Evolutionary conservation across 2,113 vertebrate genomes (phyloP).

Genomic region (Brienomyrus brachyistius): DNA sequence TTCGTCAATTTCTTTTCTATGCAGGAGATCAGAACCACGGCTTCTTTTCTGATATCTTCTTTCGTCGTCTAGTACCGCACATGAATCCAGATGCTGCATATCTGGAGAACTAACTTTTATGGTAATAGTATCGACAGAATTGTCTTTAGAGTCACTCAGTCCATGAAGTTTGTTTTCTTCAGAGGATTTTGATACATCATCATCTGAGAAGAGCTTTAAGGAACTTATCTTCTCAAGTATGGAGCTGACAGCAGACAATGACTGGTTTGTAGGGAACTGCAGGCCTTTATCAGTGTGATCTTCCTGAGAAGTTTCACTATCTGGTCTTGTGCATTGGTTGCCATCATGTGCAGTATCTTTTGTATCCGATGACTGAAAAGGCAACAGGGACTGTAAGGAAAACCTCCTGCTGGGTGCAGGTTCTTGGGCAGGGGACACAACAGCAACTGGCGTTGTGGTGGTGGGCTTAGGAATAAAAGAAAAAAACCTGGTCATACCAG

Average conservation of each 20-base stretch:
- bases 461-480: constrained; percentile 57
- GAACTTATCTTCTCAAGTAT: constrained; percentile 69
- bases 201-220: constrained; percentile 50
- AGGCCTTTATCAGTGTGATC: constrained; percentile 26
- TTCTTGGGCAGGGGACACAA: constrained; percentile 51
- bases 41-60: constrained; percentile 20
- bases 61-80: not conserved
- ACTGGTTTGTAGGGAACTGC: constrained; percentile 41
- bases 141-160: constrained; percentile 17
- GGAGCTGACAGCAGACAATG: constrained; percentile 55
- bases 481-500: constrained; percentile 57
- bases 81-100: constrained; percentile 8
- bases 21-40: constrained; percentile 14
- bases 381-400: constrained; percentile 43
- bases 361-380: constrained; percentile 40
- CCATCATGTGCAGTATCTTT: constrained; percentile 25
- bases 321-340: constrained; percentile 20
- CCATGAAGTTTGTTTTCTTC: constrained; percentile 29
- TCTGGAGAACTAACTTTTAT: not conserved
- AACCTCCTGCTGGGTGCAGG: constrained; percentile 47
- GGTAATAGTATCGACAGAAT: constrained; percentile 20
- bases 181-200: constrained; percentile 26
- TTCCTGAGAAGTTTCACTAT: constrained; percentile 20
- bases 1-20: constrained; percentile 12
- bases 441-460: constrained; percentile 51